Percentiles rank a stretch among this genome's conserved stretches.
Conservation (phyloP, 2,888 invertebrate species). For the Rosalia funebris region DNA sequence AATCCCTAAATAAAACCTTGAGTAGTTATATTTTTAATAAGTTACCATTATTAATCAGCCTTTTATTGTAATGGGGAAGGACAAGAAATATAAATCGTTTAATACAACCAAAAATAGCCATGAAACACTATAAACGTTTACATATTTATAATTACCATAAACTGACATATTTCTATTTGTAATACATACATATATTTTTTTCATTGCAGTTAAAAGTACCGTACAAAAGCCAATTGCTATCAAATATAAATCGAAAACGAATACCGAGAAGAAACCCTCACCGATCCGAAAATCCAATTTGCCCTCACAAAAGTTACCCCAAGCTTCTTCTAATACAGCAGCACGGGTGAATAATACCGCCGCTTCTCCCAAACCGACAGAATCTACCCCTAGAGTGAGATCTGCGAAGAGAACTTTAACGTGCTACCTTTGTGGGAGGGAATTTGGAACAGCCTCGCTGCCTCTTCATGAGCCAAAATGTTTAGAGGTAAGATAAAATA, state of each 20-base stretch:
- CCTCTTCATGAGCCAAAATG: slow-evolving; percentile 76
- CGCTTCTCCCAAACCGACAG: slow-evolving; percentile 10
- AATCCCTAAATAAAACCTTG: too few relatives aligned
- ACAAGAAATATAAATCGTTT: too few relatives aligned
- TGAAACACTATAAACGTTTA: too few relatives aligned
- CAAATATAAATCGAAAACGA: slow-evolving; percentile 59
- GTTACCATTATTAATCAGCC: too few relatives aligned
- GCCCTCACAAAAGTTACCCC: slow-evolving; percentile 42
- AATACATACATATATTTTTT: too few relatives aligned
- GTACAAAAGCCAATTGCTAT: slow-evolving; percentile 68
- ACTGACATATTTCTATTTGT: too few relatives aligned
- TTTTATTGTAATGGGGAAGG: too few relatives aligned
- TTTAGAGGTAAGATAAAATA: slow-evolving; percentile 69
- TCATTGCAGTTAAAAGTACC: slow-evolving; percentile 60
- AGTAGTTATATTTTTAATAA: too few relatives aligned
- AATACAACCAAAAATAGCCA: too few relatives aligned
- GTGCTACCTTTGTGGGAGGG: slow-evolving; percentile 74
- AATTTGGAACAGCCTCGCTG: slow-evolving; percentile 74
- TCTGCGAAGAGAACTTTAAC: slow-evolving; percentile 61
- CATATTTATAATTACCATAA: too few relatives aligned
- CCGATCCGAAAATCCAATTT: slow-evolving; percentile 38
- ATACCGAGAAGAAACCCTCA: slow-evolving; percentile 33
- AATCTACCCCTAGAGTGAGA: slow-evolving; percentile 25
- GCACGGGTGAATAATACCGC: slow-evolving; percentile 7
- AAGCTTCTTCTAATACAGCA: slow-evolving; percentile 34